Conservation (phyloP, 2,888 invertebrate genomes). For the Lomographa bimaculata region DNA sequence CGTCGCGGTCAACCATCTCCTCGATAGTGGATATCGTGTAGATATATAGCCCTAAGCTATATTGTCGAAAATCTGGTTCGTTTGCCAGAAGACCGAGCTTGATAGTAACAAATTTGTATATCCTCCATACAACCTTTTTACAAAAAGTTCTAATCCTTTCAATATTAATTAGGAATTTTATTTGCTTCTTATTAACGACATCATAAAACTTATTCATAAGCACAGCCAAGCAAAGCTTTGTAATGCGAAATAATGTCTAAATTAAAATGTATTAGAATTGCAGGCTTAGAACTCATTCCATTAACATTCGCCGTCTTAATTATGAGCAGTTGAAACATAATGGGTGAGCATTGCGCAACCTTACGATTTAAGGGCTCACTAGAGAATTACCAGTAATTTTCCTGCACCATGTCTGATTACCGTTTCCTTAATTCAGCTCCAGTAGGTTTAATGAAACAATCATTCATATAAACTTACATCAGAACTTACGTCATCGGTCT, state of each 20-base stretch:
- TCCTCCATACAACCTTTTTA: too few relatives aligned
- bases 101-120: too few relatives aligned
- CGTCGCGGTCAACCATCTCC: too few relatives aligned
- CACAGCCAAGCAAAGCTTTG: background rate
- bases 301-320: conserved; percentile 16
- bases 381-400: conserved; percentile 40
- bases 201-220: too few relatives aligned
- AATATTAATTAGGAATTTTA: too few relatives aligned
- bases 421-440: conserved; percentile 51
- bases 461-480: conserved; percentile 25
- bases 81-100: too few relatives aligned
- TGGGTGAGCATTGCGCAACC: conserved; percentile 14
- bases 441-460: conserved; percentile 51
- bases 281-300: conserved; percentile 16
- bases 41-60: too few relatives aligned
- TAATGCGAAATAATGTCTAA: background rate
- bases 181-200: too few relatives aligned
- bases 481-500: conserved; percentile 36
- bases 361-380: conserved; percentile 23
- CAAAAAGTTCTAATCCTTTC: too few relatives aligned
- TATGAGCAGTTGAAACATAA: conserved; percentile 18
- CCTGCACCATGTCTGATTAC: conserved; percentile 28
- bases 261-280: conserved; percentile 17
- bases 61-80: too few relatives aligned
- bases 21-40: too few relatives aligned